Base-by-base conservation (phyloP, 2,113 vertebrate genomes). In the Callocephalon fimbriatum region DNA sequence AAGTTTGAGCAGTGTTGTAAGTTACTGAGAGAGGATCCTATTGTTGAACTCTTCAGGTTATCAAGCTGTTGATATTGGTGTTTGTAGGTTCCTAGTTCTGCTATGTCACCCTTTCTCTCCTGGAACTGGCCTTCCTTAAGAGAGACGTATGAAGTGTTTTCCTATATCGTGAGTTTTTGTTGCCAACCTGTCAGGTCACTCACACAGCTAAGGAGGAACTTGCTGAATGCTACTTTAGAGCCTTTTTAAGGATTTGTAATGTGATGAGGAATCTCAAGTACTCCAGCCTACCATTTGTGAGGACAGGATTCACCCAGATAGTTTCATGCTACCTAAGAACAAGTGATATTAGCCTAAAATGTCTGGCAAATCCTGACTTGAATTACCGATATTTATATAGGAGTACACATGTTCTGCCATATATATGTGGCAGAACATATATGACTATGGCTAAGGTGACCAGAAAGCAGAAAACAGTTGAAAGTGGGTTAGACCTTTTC, bases 41-140 rank as follows among this genome's bases (percentile, higher is more conserved):
- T 66, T 81, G 18, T n/a, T 95, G 44, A 77, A 56, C 35, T 86
- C 76, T 37, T 76, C 51, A 75, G 66, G 40, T 90, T 96, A 56
- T 71, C 35, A 35, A 3, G 92, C 51, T 91, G 65, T 88, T 89
- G 65, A n/a, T 70, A 63, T 44, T 82, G 63, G 58, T 95, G n/a
- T 94, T 18, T 85, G 93, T 92, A 53, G 54, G 47, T 93, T 95
- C 89, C 32, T 63, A 74, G 48, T 95, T 75, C 71, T 97, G 31
- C 68, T 75, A 44, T 53, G 65, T 89, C 47, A 63, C 87, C 50
- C 13, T 58, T 54, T 35, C 81, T 89, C 14, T 53, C 42, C 50
- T 92, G 58, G 44, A 94, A 22, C 25, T 68, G 80, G 29, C n/a
- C 26, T 40, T 65, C 48, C 27, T 50, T 47, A 80, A 42, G 84